Evolutionary conservation across 2,113 vertebrate genomes (phyloP).

Genomic region (Catharus bicknelli): DNA sequence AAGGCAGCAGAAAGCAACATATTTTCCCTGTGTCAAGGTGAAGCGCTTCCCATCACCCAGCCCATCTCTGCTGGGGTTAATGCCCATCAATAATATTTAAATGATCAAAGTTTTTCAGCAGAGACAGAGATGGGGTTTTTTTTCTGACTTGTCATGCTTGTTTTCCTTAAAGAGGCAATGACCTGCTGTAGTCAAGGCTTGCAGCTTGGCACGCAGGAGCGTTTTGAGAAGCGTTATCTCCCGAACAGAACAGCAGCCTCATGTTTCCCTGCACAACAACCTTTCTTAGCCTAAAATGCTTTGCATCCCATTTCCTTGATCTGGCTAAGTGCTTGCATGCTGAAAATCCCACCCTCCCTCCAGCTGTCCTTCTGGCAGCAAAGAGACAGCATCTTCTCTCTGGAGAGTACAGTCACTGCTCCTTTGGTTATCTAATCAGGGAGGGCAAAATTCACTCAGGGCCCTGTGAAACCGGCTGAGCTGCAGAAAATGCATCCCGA

Average conservation of each 20-base stretch:
- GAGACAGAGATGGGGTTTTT: not conserved
- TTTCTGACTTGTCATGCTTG: conserved; percentile 59
- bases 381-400: conserved; percentile 57
- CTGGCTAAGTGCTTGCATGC: conserved; percentile 65
- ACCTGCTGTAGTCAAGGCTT: conserved; percentile 6
- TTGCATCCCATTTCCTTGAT: conserved; percentile 68
- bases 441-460: conserved; percentile 36
- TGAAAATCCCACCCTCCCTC: conserved; percentile 65
- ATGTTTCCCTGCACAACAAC: conserved; percentile 61
- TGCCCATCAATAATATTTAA: conserved; percentile 1
- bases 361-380: conserved; percentile 67
- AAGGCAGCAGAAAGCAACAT: conserved; percentile 15
- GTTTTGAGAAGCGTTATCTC: conserved; percentile 18
- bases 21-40: conserved; percentile 35
- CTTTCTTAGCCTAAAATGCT: conserved; percentile 63
- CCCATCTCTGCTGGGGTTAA: conserved; percentile 10
- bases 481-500: conserved; percentile 28
- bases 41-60: conserved; percentile 32
- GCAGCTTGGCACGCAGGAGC: conserved; percentile 36
- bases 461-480: conserved; percentile 26
- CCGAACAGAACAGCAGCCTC: conserved; percentile 56
- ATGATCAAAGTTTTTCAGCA: conserved; percentile 48
- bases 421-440: conserved; percentile 67
- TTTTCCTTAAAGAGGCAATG: conserved; percentile 52
- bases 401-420: conserved; percentile 57